Conservation (phyloP, 1,140 invertebrate species). For the Cyclargus thomasi region DNA sequence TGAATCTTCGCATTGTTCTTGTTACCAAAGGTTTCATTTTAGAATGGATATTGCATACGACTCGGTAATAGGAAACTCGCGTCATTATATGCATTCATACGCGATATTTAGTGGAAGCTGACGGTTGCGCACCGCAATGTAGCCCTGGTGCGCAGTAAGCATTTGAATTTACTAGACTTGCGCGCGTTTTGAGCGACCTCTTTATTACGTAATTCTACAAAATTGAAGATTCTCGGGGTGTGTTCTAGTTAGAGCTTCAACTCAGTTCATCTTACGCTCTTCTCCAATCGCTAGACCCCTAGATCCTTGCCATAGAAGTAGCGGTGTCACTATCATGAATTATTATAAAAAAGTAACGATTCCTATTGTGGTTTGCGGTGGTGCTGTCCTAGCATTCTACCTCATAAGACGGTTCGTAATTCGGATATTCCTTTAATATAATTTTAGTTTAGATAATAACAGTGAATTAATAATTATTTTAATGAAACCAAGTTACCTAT, state of each 20-base stretch:
- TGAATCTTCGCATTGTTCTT: conserved; percentile 14
- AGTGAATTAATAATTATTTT: not conserved
- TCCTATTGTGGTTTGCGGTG: conserved; percentile 68
- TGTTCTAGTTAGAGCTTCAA: conserved; percentile 58
- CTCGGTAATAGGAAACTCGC: conserved; percentile 64
- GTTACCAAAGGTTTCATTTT: conserved; percentile 17
- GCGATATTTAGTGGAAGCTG: conserved; percentile 53
- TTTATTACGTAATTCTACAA: conserved; percentile 72
- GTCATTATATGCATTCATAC: conserved; percentile 39
- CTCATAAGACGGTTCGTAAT: conserved; percentile 70
- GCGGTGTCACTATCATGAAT: conserved; percentile 54
- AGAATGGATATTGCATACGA: conserved; percentile 29
- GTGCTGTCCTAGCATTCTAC: conserved; percentile 69
- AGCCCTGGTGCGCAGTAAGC: conserved; percentile 63
- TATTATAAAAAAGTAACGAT: conserved; percentile 70
- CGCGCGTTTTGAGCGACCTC: conserved; percentile 69
- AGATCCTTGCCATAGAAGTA: conserved; percentile 39
- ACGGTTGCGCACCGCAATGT: conserved; percentile 55
- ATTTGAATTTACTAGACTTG: conserved; percentile 66
- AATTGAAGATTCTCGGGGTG: conserved; percentile 63
- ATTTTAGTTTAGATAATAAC: not conserved
- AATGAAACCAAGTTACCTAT: not conserved
- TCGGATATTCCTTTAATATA: not conserved
- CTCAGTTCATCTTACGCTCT: conserved; percentile 33
- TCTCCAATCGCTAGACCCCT: conserved; percentile 46